Evolutionary conservation across 2,797 vertebrate genomes (phyloP).

Genomic region (Valencia hispanica): DNA sequence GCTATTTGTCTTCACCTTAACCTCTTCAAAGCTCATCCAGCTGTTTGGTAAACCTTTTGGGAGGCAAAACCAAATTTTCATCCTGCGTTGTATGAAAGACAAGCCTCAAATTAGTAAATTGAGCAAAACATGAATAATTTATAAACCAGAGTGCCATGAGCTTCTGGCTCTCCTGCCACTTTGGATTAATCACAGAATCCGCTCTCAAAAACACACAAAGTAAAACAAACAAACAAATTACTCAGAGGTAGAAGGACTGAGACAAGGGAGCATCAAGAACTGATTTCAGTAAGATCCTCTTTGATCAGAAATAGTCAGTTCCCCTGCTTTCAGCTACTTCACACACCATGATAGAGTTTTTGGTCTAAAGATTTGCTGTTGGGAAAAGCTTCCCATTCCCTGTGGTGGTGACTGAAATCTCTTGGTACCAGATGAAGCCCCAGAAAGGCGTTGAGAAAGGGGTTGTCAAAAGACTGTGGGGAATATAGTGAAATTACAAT

Average conservation of each 20-base stretch:
- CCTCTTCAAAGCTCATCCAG: constrained; percentile 24
- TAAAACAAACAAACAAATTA: constrained; percentile 52
- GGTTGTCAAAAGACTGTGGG: constrained; percentile 39
- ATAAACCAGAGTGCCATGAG: constrained; percentile 38
- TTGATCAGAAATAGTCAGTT: constrained; percentile 57
- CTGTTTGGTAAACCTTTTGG: constrained; percentile 43
- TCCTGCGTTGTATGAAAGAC: constrained; percentile 35
- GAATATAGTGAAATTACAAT: constrained; percentile 44
- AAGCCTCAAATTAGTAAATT: constrained; percentile 39
- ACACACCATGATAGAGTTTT: constrained; percentile 56
- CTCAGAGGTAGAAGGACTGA: constrained; percentile 34
- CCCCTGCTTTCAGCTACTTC: constrained; percentile 46
- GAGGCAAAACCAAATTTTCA: constrained; percentile 36
- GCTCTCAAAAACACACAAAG: constrained; percentile 34
- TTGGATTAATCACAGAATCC: constrained; percentile 53
- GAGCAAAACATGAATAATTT: constrained; percentile 60
- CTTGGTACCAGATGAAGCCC: constrained; percentile 35
- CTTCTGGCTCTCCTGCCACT: constrained; percentile 40
- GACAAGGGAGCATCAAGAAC: constrained; percentile 30
- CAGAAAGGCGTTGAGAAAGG: constrained; percentile 46
- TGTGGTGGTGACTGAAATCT: constrained; percentile 57
- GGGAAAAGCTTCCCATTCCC: constrained; percentile 47
- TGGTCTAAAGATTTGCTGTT: constrained; percentile 59
- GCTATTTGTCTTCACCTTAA: constrained; percentile 40
- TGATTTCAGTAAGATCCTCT: constrained; percentile 43